These are phyloP conservation scores for Stenchaetothrips biformis DNA, from an alignment of 2,888 invertebrate genomes.

Conservation along the genomic window DNA sequence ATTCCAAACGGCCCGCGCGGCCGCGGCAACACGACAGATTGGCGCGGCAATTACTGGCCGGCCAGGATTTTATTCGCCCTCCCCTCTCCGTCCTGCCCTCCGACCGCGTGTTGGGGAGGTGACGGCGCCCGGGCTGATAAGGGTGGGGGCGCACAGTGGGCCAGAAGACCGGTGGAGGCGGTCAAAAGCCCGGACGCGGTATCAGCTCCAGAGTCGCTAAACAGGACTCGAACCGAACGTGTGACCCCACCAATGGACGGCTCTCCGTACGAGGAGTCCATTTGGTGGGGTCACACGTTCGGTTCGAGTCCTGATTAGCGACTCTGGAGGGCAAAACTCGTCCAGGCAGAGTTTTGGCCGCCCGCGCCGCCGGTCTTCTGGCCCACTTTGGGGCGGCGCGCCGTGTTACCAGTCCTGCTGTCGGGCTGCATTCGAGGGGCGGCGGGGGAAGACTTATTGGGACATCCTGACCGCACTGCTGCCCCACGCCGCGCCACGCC, in stretches of 20 bases:
- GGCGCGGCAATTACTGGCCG: background rate
- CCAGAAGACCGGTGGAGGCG: too few species aligned
- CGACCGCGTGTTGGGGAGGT: background rate
- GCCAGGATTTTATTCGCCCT: background rate
- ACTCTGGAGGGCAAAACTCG: too few species aligned
- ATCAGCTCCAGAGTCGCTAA: too few species aligned
- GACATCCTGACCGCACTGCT: background rate
- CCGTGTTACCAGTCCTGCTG: background rate
- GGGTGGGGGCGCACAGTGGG: too few species aligned
- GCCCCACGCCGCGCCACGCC: background rate
- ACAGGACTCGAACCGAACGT: too few species aligned
- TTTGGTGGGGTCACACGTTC: too few species aligned
- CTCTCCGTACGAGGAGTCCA: too few species aligned
- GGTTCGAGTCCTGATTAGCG: too few species aligned
- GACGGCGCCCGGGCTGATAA: too few species aligned
- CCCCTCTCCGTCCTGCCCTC: background rate
- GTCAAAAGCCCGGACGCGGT: too few species aligned
- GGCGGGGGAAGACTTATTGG: background rate
- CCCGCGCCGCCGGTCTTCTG: background rate
- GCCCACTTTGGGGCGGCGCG: background rate
- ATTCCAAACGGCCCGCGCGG: background rate
- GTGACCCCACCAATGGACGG: too few species aligned
- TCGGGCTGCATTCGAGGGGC: background rate
- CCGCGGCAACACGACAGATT: conserved; percentile 12
- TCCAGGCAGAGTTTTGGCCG: background rate